Conservation (phyloP, 2,797 vertebrate genomes). For the Sebastiscus tertius region DNA sequence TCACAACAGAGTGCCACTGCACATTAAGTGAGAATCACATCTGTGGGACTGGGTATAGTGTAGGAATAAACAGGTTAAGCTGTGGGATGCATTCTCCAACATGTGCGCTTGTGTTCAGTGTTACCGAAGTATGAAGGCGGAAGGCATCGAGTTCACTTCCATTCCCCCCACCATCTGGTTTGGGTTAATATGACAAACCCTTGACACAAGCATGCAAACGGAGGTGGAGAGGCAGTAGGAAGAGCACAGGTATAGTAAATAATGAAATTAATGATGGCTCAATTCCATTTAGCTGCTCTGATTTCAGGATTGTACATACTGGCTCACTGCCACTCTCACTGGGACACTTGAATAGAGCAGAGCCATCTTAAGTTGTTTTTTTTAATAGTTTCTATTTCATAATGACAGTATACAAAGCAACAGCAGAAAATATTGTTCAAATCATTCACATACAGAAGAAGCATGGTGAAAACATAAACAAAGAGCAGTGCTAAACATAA, state of each 20-base stretch:
- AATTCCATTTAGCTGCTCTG: background rate
- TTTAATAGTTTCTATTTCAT: too few relatives aligned
- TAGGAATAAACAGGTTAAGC: background rate
- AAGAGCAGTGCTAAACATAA: too few relatives aligned
- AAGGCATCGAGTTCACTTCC: background rate
- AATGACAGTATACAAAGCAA: too few relatives aligned
- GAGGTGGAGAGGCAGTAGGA: background rate
- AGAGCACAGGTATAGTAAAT: background rate
- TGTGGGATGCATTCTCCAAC: background rate
- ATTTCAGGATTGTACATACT: background rate
- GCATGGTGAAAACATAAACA: too few relatives aligned
- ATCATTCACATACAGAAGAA: too few relatives aligned
- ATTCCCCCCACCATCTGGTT: conserved; percentile 10
- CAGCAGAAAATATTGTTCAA: too few relatives aligned
- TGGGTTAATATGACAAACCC: background rate
- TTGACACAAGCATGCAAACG: background rate
- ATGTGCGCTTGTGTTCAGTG: background rate
- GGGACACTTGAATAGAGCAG: too few relatives aligned
- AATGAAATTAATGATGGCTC: background rate
- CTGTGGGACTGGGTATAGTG: background rate
- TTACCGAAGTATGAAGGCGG: background rate
- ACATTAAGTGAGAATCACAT: background rate
- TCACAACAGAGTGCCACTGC: background rate
- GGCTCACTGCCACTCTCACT: background rate
- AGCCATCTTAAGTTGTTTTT: too few relatives aligned